Conservation (phyloP, 2,888 invertebrate genomes). For the Stenchaetothrips biformis region DNA sequence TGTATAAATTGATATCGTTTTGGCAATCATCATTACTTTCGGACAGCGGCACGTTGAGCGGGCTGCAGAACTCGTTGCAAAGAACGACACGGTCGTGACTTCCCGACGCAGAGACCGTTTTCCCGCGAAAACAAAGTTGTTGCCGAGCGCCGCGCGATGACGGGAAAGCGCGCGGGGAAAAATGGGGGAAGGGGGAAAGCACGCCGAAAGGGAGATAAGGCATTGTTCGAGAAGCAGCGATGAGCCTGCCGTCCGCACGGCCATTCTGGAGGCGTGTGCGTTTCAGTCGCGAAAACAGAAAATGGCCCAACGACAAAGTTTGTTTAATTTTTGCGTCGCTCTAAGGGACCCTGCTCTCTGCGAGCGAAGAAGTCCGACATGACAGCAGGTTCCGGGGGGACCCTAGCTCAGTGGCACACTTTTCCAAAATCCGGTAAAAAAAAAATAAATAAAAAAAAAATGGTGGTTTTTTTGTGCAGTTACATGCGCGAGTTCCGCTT, state of each 20-base stretch:
- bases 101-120: not conserved
- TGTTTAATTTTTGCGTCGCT: too few relatives aligned
- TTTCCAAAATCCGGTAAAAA: too few relatives aligned
- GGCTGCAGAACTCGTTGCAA: not conserved
- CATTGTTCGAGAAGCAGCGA: not conserved
- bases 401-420: too few relatives aligned
- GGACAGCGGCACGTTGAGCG: not conserved
- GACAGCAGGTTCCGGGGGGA: too few relatives aligned
- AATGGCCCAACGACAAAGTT: too few relatives aligned
- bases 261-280: not conserved
- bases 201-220: not conserved
- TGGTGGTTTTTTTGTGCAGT: too few relatives aligned
- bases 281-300: too few relatives aligned
- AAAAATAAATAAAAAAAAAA: too few relatives aligned
- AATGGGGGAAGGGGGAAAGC: not conserved
- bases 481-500: too few relatives aligned
- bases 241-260: not conserved
- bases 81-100: not conserved
- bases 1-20: conserved; percentile 22
- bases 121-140: not conserved
- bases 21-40: conserved; percentile 12
- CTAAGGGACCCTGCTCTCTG: too few relatives aligned
- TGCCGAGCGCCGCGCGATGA: not conserved
- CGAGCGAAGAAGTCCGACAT: too few relatives aligned
- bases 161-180: not conserved